Evolutionary conservation across 2,113 vertebrate genomes (phyloP), one percentile per base, ranked within the genome.

Genomic region (Proterorhinus semilunaris): DNA sequence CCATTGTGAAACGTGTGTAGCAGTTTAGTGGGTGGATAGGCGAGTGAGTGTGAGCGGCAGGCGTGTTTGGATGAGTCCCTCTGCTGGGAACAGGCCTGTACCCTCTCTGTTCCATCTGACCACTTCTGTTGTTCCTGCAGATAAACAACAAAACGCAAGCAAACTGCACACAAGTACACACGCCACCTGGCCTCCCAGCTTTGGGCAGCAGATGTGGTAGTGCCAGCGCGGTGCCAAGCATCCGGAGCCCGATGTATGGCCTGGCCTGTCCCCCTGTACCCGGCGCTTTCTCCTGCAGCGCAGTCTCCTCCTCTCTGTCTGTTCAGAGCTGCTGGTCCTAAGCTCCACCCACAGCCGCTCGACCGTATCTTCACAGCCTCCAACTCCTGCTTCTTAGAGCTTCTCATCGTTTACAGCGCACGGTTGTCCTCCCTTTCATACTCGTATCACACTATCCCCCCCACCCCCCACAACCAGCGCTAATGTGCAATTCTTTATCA

Each of bases 161-260:
- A 57, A 55, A 61, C 57, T 51, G 62, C 42, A 67, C 27, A 68
- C 53, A 61, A 63, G 62, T 13, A 66, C 48, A 62, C 72, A 79
- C 82, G 66, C 92, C 92, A 92, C 92, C 92, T 92, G 91, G 86
- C 88, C 89, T 89, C 89, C 84, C 91, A 92, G 92, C 91, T 93
- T 93, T 92, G 89, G 89, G 91, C 92, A 92, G 90, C 92, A 93
- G 92, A 93, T 93, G 92, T 93, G 92, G 91, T 86, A 83, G 79
- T 89, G 84, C 83, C 85, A 83, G 87, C 43, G 81, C 83, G 69
- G 86, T 91, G 91, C 92, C 92, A 92, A 93, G 88, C 89, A 88
- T 88, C 88, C 90, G 80, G 87, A 86, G 83, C 89, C 80, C 90
- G 90, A 92, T 91, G 88, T 92, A 93, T 90, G 91, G 90, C 89